Evolutionary conservation across 2,113 vertebrate species (phyloP).

Genomic region (Semicossyphus pulcher): DNA sequence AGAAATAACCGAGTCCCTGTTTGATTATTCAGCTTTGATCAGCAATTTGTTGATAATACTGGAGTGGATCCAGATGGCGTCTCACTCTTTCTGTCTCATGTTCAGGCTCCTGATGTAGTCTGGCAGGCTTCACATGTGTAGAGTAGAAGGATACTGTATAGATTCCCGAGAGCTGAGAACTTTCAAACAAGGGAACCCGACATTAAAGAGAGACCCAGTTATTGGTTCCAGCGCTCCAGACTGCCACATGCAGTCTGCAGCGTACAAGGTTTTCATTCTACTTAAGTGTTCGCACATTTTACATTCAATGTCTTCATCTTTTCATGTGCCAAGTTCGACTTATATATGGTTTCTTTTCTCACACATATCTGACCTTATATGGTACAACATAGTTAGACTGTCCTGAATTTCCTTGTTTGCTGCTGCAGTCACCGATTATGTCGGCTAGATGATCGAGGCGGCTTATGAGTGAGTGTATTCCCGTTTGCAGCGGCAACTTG

Average conservation of each 20-base stretch:
- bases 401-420: too few relatives aligned
- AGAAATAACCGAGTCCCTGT: constrained; percentile 4
- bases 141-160: neutral
- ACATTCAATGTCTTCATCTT: constrained; percentile 7
- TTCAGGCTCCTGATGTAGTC: constrained; percentile 3
- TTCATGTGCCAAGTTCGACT: neutral
- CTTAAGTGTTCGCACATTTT: constrained; percentile 43
- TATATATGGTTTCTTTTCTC: neutral
- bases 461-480: too few relatives aligned
- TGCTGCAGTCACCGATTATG: too few relatives aligned
- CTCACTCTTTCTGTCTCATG: neutral
- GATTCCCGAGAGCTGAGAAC: constrained; percentile 32
- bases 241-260: constrained; percentile 3
- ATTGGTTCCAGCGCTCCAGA: constrained; percentile 43
- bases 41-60: constrained; percentile 58
- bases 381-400: neutral
- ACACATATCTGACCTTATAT: neutral
- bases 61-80: constrained; percentile 64
- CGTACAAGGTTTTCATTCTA: constrained; percentile 29
- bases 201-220: constrained; percentile 40
- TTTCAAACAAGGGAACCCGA: constrained; percentile 27
- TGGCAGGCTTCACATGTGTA: constrained; percentile 31
- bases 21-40: constrained; percentile 61
- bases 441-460: too few relatives aligned
- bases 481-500: too few relatives aligned